Percentiles rank a stretch among this genome's conserved stretches.
Evolutionary conservation across 92 coral and sea anemone genomes (phyloP).

Genomic region (Heteractis magnifica): DNA sequence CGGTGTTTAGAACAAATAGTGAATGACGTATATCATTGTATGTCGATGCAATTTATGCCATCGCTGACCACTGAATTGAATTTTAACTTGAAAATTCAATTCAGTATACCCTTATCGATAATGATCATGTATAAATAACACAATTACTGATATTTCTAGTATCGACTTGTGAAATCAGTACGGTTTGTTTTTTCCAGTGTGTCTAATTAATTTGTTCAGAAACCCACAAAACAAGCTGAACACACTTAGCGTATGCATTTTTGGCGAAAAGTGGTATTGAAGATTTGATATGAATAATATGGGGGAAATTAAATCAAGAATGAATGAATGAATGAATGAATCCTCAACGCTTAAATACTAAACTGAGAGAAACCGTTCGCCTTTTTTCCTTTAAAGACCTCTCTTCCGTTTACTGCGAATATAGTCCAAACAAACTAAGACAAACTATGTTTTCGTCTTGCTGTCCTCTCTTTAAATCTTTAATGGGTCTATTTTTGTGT

Average conservation of each 20-base stretch:
- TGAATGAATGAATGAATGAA: too few species aligned
- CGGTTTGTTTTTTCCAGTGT: neutral
- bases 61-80: neutral
- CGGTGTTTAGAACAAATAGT: too few species aligned
- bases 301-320: too few species aligned
- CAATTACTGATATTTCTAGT: neutral
- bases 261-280: neutral
- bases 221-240: neutral
- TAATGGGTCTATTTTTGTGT: slow-evolving; percentile 1
- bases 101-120: neutral
- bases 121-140: neutral
- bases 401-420: too few species aligned
- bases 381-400: too few species aligned
- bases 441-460: too few species aligned
- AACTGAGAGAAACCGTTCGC: too few species aligned
- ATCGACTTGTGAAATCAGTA: neutral
- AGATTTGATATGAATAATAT: too few species aligned
- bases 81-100: neutral
- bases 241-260: neutral
- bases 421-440: too few species aligned
- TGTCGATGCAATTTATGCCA: neutral
- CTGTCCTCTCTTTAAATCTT: neutral
- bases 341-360: too few species aligned
- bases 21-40: too few species aligned
- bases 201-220: neutral